phyloP scores from a whole-genome alignment of 1,140 invertebrate genomes.

The Anastrepha obliqua region DNA sequence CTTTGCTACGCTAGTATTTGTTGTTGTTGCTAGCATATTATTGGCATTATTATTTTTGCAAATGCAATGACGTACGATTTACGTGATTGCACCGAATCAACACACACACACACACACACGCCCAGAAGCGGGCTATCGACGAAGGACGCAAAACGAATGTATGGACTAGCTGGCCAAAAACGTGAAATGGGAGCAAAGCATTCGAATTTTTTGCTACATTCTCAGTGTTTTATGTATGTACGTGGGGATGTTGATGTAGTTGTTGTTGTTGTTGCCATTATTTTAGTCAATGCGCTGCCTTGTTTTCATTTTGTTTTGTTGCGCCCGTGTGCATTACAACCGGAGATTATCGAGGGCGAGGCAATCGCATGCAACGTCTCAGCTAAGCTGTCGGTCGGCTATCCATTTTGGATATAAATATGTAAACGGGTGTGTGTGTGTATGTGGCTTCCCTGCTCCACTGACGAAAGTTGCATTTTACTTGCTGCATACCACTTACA shows the following conservation, averaged over 20 bases:
- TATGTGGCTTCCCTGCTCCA: not conserved
- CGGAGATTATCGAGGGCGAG: conserved; percentile 1
- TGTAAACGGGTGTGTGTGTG: no score
- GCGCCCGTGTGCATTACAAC: not conserved
- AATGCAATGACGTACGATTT: conserved; percentile 19
- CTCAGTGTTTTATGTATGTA: no score
- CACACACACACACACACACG: not conserved
- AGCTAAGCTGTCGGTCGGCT: not conserved
- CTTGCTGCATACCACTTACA: not conserved
- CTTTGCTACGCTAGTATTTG: not conserved
- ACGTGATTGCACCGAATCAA: conserved; percentile 19
- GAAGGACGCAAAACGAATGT: not conserved
- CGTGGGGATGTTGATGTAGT: not conserved
- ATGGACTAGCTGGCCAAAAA: not conserved
- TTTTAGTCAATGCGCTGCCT: not conserved
- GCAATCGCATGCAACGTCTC: not conserved
- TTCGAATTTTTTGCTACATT: not conserved
- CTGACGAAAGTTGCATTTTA: not conserved
- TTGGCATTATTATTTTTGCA: conserved; percentile 26
- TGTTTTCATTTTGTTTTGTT: not conserved
- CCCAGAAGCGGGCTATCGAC: not conserved
- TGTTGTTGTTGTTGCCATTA: not conserved
- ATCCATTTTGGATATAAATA: not conserved
- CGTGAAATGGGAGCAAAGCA: not conserved
- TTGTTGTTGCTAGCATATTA: conserved; percentile 10